Conservation (phyloP, 1,140 invertebrate genomes). For the Leptestheria dahalacensis region DNA sequence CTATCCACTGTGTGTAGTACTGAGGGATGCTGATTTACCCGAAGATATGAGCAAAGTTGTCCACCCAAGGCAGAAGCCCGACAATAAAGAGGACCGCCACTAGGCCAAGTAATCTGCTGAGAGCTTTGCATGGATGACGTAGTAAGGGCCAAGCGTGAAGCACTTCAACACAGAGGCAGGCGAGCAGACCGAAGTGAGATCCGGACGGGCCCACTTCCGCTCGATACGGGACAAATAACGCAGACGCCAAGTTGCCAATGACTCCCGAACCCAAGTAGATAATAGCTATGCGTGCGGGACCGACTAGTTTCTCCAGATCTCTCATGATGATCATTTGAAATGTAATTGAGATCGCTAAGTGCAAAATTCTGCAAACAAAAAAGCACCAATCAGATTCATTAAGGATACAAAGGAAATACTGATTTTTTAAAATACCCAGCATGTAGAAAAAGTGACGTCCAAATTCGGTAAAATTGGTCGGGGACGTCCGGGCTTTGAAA, state of each 20-base stretch:
- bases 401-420: background rate
- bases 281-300: slow-evolving; percentile 74
- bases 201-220: slow-evolving; percentile 88
- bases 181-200: slow-evolving; percentile 80
- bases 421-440: slow-evolving; percentile 51
- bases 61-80: slow-evolving; percentile 88
- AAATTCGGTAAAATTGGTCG: slow-evolving; percentile 93
- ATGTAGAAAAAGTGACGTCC: slow-evolving; percentile 93
- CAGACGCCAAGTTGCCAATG: slow-evolving; percentile 89
- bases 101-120: slow-evolving; percentile 59
- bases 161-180: slow-evolving; percentile 81
- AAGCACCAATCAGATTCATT: background rate
- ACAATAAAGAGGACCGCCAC: slow-evolving; percentile 59
- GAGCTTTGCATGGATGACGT: slow-evolving; percentile 53
- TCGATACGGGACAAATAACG: slow-evolving; percentile 95
- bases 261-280: slow-evolving; percentile 91
- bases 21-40: too few species aligned
- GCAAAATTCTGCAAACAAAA: slow-evolving; percentile 50
- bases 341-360: slow-evolving; percentile 70
- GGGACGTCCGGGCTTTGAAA: slow-evolving; percentile 81
- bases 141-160: slow-evolving; percentile 72
- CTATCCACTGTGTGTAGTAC: too few species aligned
- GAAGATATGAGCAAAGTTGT: slow-evolving; percentile 89
- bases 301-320: slow-evolving; percentile 89
- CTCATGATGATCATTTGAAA: slow-evolving; percentile 90